phyloP scores from a whole-genome alignment of 2,888 invertebrate species.

The Ophraella communa region DNA sequence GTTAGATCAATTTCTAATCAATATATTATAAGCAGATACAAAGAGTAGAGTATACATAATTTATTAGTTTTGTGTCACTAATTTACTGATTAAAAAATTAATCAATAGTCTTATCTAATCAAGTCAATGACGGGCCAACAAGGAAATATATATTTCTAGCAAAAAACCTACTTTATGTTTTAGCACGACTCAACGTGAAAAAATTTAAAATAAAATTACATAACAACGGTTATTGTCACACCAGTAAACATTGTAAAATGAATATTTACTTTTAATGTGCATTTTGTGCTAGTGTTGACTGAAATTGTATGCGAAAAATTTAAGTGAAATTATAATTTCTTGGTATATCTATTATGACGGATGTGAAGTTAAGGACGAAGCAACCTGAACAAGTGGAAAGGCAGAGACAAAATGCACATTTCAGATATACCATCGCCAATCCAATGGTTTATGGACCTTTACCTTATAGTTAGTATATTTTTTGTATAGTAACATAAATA shows the following conservation, averaged over 20 bases:
- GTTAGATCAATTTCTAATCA: too few species aligned
- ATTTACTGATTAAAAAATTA: background rate
- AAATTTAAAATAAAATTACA: background rate
- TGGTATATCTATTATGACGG: slow-evolving; percentile 35
- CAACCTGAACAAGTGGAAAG: slow-evolving; percentile 46
- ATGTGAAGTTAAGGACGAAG: slow-evolving; percentile 52
- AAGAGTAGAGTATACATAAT: too few species aligned
- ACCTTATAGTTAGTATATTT: slow-evolving; percentile 75
- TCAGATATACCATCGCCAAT: slow-evolving; percentile 61
- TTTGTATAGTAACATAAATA: too few species aligned
- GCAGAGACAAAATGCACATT: slow-evolving; percentile 47
- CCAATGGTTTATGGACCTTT: slow-evolving; percentile 78
- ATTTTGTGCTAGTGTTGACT: too few species aligned
- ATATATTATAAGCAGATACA: too few species aligned
- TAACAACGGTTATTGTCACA: background rate
- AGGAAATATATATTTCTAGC: background rate
- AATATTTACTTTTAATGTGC: slow-evolving; percentile 7
- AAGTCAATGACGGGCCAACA: background rate
- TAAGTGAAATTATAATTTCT: background rate
- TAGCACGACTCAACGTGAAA: background rate
- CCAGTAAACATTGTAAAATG: background rate
- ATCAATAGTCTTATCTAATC: background rate
- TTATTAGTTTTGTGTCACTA: too few species aligned
- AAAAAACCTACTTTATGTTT: background rate
- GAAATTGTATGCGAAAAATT: background rate